A percentile compares a stretch with the other conserved stretches of the same genome.
phyloP scores from a whole-genome alignment of 2,113 vertebrate genomes.

The Xiphias gladius region DNA sequence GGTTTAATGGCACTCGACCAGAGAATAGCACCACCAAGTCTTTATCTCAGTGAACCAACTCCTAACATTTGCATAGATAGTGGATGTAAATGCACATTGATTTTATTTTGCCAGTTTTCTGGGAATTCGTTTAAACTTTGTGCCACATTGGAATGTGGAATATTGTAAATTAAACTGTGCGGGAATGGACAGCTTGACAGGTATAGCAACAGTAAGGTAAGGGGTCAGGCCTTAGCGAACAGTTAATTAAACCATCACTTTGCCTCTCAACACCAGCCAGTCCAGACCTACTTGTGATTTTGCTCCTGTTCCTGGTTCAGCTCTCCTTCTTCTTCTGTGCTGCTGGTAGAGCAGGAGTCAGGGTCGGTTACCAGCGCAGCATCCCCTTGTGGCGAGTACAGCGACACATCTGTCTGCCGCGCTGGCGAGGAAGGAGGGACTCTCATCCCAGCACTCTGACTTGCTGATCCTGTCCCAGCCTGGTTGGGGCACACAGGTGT shows the following conservation, averaged over 20 bases:
- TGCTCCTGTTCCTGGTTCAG: conserved; percentile 59
- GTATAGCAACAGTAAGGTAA: too few species aligned
- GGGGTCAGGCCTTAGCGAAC: neutral
- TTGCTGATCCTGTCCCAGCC: conserved; percentile 34
- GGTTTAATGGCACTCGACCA: too few species aligned
- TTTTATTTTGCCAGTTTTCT: too few species aligned
- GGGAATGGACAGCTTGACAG: too few species aligned
- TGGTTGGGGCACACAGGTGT: conserved; percentile 13
- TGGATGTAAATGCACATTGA: too few species aligned
- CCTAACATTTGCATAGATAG: too few species aligned
- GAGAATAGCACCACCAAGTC: too few species aligned
- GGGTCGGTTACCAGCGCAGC: conserved; percentile 77
- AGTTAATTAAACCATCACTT: neutral
- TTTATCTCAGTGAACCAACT: too few species aligned
- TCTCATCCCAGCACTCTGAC: conserved; percentile 43
- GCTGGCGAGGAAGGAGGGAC: conserved; percentile 15
- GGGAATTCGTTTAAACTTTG: neutral
- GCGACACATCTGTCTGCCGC: conserved; percentile 78
- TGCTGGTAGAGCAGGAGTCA: conserved; percentile 94
- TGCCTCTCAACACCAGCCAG: neutral
- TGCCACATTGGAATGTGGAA: too few species aligned
- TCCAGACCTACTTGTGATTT: conserved; percentile 55
- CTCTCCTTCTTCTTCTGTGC: conserved; percentile 93
- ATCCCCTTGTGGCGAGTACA: conserved; percentile 84
- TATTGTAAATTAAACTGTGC: too few species aligned